Evolutionary conservation across 2,888 invertebrate species (phyloP).

Genomic region (Panzeria rudis): DNA sequence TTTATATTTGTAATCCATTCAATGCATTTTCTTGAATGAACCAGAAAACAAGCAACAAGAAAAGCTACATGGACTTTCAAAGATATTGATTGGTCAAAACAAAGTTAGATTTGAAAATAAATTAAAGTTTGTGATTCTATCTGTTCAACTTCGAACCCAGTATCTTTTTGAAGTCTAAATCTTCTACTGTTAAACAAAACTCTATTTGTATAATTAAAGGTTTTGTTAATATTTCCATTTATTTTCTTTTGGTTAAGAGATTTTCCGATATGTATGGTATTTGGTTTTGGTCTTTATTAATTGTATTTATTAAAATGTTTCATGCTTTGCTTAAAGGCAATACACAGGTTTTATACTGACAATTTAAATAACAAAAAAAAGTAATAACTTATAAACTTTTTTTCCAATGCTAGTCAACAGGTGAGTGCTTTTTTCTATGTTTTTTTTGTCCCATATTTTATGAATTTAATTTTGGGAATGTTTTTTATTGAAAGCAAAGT

Average conservation of each 20-base stretch:
- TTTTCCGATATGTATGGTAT: slow-evolving; percentile 36
- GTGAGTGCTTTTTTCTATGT: background rate
- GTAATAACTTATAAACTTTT: background rate
- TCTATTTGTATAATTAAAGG: background rate
- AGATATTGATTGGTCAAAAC: slow-evolving; percentile 43
- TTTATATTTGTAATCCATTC: slow-evolving; percentile 4
- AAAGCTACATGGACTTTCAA: background rate
- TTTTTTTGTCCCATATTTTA: slow-evolving; percentile 3
- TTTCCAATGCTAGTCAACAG: background rate
- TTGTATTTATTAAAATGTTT: slow-evolving; percentile 22
- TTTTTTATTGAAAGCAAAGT: background rate
- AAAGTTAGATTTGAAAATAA: slow-evolving; percentile 35
- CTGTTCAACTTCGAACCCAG: background rate
- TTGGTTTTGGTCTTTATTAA: background rate
- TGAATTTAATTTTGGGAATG: background rate
- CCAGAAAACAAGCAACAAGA: background rate
- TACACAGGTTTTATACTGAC: background rate
- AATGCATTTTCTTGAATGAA: slow-evolving; percentile 37
- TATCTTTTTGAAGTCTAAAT: background rate
- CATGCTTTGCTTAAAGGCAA: background rate
- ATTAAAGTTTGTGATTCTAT: slow-evolving; percentile 24
- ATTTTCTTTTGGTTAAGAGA: background rate
- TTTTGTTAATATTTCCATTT: slow-evolving; percentile 19
- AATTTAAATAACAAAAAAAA: background rate
- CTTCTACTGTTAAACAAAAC: background rate